phyloP scores from a whole-genome alignment of 2,888 invertebrate genomes.

The Idaea straminata region DNA sequence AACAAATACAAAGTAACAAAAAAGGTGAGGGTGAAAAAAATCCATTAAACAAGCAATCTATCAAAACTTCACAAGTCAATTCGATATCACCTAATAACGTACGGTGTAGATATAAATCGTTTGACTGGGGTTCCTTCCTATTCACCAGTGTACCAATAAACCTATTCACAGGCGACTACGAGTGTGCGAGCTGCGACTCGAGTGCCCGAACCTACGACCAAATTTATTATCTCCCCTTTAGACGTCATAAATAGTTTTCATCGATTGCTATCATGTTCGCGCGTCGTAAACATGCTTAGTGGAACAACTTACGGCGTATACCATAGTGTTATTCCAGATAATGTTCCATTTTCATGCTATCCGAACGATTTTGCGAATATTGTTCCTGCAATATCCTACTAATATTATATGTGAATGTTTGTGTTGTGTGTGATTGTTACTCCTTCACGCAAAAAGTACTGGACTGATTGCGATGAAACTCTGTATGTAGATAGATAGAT shows the following conservation, averaged over 20 bases:
- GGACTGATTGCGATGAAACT: too few relatives aligned
- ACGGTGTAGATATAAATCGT: slow-evolving; percentile 1
- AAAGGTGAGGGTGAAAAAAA: slow-evolving; percentile 7
- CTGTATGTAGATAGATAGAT: too few relatives aligned
- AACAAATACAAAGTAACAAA: slow-evolving; percentile 10
- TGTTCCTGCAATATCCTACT: neutral
- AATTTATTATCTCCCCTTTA: slow-evolving; percentile 33
- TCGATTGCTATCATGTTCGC: slow-evolving; percentile 29
- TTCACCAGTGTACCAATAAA: slow-evolving; percentile 25
- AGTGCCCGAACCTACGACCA: slow-evolving; percentile 21
- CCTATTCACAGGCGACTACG: slow-evolving; percentile 19
- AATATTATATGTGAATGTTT: too few relatives aligned
- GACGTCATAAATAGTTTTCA: slow-evolving; percentile 38
- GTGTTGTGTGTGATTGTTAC: too few relatives aligned
- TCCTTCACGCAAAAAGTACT: too few relatives aligned
- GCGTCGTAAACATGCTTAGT: slow-evolving; percentile 31
- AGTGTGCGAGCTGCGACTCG: slow-evolving; percentile 8
- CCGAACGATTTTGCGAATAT: neutral
- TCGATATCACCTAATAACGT: slow-evolving; percentile 23
- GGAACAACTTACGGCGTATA: slow-evolving; percentile 19
- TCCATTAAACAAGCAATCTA: slow-evolving; percentile 24
- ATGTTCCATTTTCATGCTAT: slow-evolving; percentile 6
- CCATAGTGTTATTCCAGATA: neutral
- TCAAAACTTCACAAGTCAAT: slow-evolving; percentile 25
- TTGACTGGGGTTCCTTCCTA: slow-evolving; percentile 10